These are phyloP conservation scores for Indicator maculatus DNA, from an alignment of 2,113 vertebrate genomes.

Conservation along the genomic window DNA sequence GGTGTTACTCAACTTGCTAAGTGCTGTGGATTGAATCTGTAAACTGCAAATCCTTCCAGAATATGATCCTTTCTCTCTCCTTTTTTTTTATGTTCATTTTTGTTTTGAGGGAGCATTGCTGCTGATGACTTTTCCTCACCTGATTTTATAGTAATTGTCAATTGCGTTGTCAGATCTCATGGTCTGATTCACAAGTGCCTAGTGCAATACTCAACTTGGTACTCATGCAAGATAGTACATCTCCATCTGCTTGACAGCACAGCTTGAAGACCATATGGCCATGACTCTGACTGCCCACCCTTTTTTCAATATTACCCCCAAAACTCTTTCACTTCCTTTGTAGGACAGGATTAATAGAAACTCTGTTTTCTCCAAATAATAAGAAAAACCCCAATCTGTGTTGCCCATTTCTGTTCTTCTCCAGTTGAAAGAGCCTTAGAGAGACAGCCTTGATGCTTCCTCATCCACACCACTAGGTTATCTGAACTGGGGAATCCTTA, in stretches of 20 bases:
- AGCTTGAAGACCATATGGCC: slow-evolving; percentile 74
- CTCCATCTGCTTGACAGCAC: slow-evolving; percentile 71
- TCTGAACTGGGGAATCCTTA: not conserved
- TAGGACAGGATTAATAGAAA: slow-evolving; percentile 50
- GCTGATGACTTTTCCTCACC: slow-evolving; percentile 39
- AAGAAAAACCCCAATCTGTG: not conserved
- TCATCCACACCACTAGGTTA: not conserved
- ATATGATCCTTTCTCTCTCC: not conserved
- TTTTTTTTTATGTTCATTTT: not conserved
- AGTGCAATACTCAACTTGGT: slow-evolving; percentile 55
- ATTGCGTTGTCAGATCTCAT: slow-evolving; percentile 20
- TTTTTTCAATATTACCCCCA: slow-evolving; percentile 66
- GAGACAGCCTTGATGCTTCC: not conserved
- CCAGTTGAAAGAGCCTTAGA: not conserved
- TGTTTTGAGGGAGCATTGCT: not conserved
- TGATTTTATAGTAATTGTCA: slow-evolving; percentile 35
- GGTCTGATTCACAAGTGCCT: slow-evolving; percentile 53
- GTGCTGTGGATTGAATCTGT: not conserved
- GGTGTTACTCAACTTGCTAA: not conserved
- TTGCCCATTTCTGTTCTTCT: slow-evolving; percentile 14
- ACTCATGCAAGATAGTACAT: slow-evolving; percentile 57
- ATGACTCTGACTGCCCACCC: slow-evolving; percentile 65
- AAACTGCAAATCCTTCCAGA: not conserved
- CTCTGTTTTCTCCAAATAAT: slow-evolving; percentile 35
- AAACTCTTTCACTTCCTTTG: slow-evolving; percentile 58